These are phyloP conservation scores for Toxotes jaculatrix DNA, from an alignment of 2,113 vertebrate genomes.

Conservation along the genomic window DNA sequence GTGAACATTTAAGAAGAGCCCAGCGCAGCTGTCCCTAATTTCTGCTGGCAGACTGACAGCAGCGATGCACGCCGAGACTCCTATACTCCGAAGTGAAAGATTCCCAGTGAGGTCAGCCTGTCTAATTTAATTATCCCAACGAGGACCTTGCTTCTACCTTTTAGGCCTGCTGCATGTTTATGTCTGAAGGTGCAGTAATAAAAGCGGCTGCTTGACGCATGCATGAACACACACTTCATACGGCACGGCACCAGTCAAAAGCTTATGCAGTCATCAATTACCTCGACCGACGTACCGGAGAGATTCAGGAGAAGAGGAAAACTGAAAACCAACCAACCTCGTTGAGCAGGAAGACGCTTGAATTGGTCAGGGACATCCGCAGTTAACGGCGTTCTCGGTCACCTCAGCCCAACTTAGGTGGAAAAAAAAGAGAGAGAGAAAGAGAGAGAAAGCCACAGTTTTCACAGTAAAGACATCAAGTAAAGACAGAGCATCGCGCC, in stretches of 20 bases:
- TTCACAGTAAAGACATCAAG: slow-evolving; percentile 11
- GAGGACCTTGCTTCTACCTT: slow-evolving; percentile 4
- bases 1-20: slow-evolving; percentile 12
- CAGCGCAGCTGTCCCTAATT: slow-evolving; percentile 27
- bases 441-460: slow-evolving; percentile 7
- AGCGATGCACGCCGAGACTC: slow-evolving; percentile 22
- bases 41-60: slow-evolving; percentile 36
- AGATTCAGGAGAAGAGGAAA: neutral
- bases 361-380: slow-evolving; percentile 86
- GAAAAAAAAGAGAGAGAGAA: neutral
- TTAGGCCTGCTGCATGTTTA: neutral
- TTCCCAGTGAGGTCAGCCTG: slow-evolving; percentile 51
- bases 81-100: slow-evolving; percentile 25
- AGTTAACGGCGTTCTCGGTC: slow-evolving; percentile 51
- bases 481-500: slow-evolving; percentile 1
- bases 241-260: neutral
- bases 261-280: neutral
- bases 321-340: slow-evolving; percentile 76
- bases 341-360: slow-evolving; percentile 84
- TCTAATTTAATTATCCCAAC: slow-evolving; percentile 46
- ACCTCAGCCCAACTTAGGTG: slow-evolving; percentile 49
- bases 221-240: neutral
- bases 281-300: neutral
- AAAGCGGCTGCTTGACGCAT: neutral
- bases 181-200: neutral